Evolutionary conservation across 2,113 vertebrate genomes (phyloP).

Genomic region (Myiozetetes cayanensis): DNA sequence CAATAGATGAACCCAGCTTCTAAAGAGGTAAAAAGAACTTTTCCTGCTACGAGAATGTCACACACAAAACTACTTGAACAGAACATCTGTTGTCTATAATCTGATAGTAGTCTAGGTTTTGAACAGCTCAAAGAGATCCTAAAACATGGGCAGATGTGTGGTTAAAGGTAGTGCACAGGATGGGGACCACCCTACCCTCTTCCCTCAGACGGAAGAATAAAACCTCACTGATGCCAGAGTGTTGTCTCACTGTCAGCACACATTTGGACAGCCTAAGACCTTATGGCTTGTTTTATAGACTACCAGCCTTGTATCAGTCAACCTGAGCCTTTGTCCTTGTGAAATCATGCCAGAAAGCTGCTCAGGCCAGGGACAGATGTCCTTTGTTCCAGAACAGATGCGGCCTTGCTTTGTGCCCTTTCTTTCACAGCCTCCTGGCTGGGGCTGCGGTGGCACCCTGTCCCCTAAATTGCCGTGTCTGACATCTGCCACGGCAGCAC

Average conservation of each 20-base stretch:
- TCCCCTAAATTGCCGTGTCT: neutral
- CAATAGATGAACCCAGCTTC: neutral
- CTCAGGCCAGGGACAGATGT: conserved; percentile 39
- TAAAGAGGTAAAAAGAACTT: neutral
- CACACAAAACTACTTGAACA: neutral
- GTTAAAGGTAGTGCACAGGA: neutral
- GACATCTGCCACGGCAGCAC: conserved; percentile 9
- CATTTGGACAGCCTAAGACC: neutral
- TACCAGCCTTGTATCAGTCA: conserved; percentile 8
- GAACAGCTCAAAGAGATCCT: neutral
- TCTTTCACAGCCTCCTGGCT: neutral
- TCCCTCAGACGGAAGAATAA: neutral
- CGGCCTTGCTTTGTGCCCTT: conserved; percentile 17
- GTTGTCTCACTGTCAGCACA: neutral
- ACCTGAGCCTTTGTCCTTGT: conserved; percentile 54
- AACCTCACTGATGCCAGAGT: neutral
- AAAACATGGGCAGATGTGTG: conserved; percentile 36
- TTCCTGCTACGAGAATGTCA: neutral
- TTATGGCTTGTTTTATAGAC: conserved; percentile 1
- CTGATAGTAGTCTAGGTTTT: neutral
- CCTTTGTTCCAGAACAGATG: conserved; percentile 51
- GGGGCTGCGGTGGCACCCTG: neutral
- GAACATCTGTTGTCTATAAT: conserved; percentile 30
- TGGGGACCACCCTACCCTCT: neutral
- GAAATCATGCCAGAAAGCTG: conserved; percentile 16